phyloP scores from a whole-genome alignment of 2,113 vertebrate species.

The Mus pahari region DNA sequence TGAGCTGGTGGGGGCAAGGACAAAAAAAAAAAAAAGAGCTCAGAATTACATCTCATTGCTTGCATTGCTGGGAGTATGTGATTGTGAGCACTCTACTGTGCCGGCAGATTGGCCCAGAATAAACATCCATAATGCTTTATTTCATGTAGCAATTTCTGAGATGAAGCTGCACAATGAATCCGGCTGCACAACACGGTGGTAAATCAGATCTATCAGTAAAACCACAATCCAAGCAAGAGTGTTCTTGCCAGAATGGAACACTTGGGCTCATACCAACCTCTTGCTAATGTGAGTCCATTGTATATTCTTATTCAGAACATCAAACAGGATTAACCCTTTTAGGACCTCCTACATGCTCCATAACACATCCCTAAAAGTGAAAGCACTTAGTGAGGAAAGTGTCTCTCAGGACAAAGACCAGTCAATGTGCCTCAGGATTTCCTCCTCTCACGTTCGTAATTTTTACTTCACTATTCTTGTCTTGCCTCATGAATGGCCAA shows the following conservation, averaged over 20 bases:
- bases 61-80: background rate
- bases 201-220: background rate
- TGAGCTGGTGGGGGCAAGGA: no score
- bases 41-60: background rate
- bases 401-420: background rate
- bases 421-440: background rate
- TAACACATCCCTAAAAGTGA: background rate
- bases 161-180: constrained; percentile 26
- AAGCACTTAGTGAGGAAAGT: background rate
- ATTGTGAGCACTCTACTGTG: constrained; percentile 34
- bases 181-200: background rate
- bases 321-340: background rate
- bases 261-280: background rate
- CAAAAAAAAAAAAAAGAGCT: background rate
- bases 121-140: constrained; percentile 49
- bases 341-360: background rate
- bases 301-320: background rate
- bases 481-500: background rate
- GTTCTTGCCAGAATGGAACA: background rate
- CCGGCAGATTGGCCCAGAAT: constrained; percentile 24
- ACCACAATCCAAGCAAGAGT: background rate
- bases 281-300: background rate
- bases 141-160: constrained; percentile 40
- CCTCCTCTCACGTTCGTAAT: background rate
- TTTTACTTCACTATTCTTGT: background rate